Base-by-base conservation (phyloP, 2,797 vertebrate genomes). In the Neoniphon sammara region DNA sequence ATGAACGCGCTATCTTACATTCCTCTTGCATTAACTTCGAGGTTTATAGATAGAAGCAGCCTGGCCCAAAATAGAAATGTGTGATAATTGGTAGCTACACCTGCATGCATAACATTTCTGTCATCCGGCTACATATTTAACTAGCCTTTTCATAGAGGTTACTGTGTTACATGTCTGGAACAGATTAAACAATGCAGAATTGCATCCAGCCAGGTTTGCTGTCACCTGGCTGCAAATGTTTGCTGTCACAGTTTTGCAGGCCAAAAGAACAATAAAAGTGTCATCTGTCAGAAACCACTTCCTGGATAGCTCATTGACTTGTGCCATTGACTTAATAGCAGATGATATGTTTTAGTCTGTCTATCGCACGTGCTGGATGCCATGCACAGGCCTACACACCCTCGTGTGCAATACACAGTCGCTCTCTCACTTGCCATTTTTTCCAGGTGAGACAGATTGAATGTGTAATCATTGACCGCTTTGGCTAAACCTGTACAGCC, bases 401-500 rank as follows among this genome's bases (percentile, higher is more conserved):
- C 20, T 31, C 21, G 15, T 60, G 9, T 14, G 44, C 49, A 23
- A 17, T 3, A 30, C 23, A 23, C 10, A 12, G 17, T 10, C 10
- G 23, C 44, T 9, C 54, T 31, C 7, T 49, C 59, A 2, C 21
- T 57, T n/a, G 59, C 3, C 14, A 14, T 31, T 4, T 53, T 12
- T 53, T 34, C 70, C 4, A 30, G 6, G 7, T 14, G 5, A 0
- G 18, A 17, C 17, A 5, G 18, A 17, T 66, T 6, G 56, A 47
- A 68, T 50, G 53, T 0, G 11, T 59, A 47, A 75, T 50, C 2
- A 0, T 25, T 58, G n/a, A 8, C 8, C 1, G 55, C 21, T 34
- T 31, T 11, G 11, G 34, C 3, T 34, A 42, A 83, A 85, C 78
- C 67, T 63, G 81, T 53, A 31, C 2, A 25, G 25, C 70, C 66